Conservation (phyloP, 2,888 invertebrate species). For the Anagyrus pseudococci region DNA sequence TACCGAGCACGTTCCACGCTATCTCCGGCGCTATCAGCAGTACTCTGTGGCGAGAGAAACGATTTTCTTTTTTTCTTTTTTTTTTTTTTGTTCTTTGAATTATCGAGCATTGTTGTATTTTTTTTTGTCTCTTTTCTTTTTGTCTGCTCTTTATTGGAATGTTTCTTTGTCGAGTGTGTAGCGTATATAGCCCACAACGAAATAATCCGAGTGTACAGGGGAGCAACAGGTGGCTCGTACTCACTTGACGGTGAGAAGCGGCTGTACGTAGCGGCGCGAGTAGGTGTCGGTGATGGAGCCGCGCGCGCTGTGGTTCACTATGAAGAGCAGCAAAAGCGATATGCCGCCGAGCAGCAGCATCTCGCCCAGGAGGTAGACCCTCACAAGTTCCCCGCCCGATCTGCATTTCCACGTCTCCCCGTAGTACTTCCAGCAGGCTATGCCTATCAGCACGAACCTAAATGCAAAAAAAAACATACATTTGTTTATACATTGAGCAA, state of each 20-base stretch:
- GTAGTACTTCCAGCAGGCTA: constrained; percentile 71
- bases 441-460: constrained; percentile 72
- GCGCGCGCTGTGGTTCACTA: constrained; percentile 75
- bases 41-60: constrained; percentile 72
- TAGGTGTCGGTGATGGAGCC: constrained; percentile 81
- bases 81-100: no score
- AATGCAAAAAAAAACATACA: constrained; percentile 11
- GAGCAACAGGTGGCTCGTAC: constrained; percentile 29
- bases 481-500: not conserved
- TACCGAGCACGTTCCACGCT: constrained; percentile 80
- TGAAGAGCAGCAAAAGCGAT: constrained; percentile 70
- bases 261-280: constrained; percentile 74
- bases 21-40: constrained; percentile 79
- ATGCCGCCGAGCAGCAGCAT: constrained; percentile 70
- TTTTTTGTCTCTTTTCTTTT: no score
- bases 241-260: constrained; percentile 75
- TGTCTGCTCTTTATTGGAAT: no score
- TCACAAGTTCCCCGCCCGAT: constrained; percentile 74
- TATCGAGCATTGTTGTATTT: no score
- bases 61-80: not conserved
- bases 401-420: constrained; percentile 75
- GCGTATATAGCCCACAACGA: no score
- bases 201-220: not conserved
- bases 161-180: not conserved
- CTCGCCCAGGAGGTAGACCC: constrained; percentile 76